phyloP scores from a whole-genome alignment of 2,888 invertebrate genomes.

The Caenorhabditis sinica region DNA sequence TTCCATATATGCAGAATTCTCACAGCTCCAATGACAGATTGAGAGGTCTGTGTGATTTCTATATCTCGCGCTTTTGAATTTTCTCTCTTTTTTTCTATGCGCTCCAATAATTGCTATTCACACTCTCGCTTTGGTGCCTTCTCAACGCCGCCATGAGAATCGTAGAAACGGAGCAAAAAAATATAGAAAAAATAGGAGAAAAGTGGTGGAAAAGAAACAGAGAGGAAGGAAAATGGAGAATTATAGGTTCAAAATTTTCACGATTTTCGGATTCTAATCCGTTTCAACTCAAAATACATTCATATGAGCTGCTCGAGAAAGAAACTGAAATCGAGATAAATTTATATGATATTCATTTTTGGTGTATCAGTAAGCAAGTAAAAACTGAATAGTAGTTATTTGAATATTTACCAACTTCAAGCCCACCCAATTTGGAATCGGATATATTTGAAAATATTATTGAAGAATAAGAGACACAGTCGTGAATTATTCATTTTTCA shows the following conservation, averaged over 20 bases:
- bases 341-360: not conserved
- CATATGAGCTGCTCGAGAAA: not conserved
- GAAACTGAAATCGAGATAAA: not conserved
- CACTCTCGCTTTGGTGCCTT: constrained; percentile 32
- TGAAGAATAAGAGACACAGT: not conserved
- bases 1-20: constrained; percentile 5
- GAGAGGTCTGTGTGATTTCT: constrained; percentile 44
- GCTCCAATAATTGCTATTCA: constrained; percentile 64
- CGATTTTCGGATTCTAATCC: not conserved
- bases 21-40: constrained; percentile 27
- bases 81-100: constrained; percentile 36
- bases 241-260: not conserved
- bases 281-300: not conserved
- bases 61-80: constrained; percentile 45
- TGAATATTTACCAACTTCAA: constrained; percentile 41
- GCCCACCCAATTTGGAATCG: constrained; percentile 29
- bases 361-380: not conserved
- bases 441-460: constrained; percentile 35
- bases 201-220: no score
- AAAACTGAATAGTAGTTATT: not conserved
- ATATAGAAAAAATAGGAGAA: not conserved
- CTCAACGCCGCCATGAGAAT: not conserved
- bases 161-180: constrained; percentile 8
- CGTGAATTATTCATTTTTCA: constrained; percentile 38
- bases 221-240: constrained; percentile 19